Conservation (phyloP, 2,888 invertebrate genomes). For the Anarsia innoxiella region DNA sequence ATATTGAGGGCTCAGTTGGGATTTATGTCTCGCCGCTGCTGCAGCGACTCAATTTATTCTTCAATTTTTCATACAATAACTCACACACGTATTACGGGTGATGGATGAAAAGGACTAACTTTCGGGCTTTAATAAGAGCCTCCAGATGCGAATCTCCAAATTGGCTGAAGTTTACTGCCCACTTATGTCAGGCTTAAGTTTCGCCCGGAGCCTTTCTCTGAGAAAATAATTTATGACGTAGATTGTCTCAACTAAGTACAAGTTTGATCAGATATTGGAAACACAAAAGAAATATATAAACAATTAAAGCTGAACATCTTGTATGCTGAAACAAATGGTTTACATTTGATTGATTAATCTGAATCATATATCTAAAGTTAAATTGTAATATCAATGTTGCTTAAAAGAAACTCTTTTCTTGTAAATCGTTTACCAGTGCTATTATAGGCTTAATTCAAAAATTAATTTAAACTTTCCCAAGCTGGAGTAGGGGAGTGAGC, state of each 20-base stretch:
- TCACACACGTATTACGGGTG: constrained; percentile 76
- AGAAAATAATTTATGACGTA: constrained; percentile 72
- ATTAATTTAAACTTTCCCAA: constrained; percentile 75
- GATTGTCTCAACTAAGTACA: constrained; percentile 59
- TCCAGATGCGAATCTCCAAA: constrained; percentile 76
- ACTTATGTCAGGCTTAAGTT: constrained; percentile 76
- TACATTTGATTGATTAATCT: no score
- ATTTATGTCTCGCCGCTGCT: constrained; percentile 75
- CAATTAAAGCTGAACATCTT: constrained; percentile 21
- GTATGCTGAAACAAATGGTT: constrained; percentile 1
- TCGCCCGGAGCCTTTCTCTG: constrained; percentile 69
- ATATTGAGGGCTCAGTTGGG: constrained; percentile 77
- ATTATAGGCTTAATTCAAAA: constrained; percentile 74
- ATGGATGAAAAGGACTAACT: constrained; percentile 76
- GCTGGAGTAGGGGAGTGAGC: constrained; percentile 61
- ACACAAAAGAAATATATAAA: no score
- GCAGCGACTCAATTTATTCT: constrained; percentile 77
- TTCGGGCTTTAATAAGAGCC: constrained; percentile 76
- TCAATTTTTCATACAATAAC: constrained; percentile 76
- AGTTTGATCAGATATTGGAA: constrained; percentile 58
- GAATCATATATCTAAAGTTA: no score
- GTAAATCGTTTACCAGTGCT: constrained; percentile 68
- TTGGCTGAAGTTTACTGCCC: constrained; percentile 76
- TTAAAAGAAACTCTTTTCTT: constrained; percentile 65
- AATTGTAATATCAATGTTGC: constrained; percentile 66